A percentile compares a stretch with the other conserved stretches of the same genome.
Evolutionary conservation across 2,888 invertebrate genomes (phyloP).

Genomic region (Brassicogethes aeneus): DNA sequence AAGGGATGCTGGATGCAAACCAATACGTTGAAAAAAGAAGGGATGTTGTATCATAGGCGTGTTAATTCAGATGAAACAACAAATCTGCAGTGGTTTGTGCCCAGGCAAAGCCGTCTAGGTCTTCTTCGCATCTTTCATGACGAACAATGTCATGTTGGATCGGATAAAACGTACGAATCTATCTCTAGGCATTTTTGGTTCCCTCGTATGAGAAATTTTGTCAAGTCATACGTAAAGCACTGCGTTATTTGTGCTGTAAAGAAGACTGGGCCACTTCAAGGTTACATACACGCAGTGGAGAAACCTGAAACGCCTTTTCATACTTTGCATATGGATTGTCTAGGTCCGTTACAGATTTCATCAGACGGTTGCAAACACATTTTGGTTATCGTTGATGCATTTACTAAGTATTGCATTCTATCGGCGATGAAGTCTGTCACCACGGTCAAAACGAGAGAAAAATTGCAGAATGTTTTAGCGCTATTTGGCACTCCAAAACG

Average conservation of each 20-base stretch:
- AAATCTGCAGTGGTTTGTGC: conserved; percentile 16
- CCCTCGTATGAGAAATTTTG: conserved; percentile 19
- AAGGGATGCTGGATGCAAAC: conserved; percentile 18
- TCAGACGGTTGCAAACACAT: conserved; percentile 12
- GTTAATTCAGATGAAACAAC: conserved; percentile 12
- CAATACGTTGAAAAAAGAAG: conserved; percentile 18
- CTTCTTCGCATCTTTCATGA: conserved; percentile 22
- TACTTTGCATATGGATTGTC: conserved; percentile 13
- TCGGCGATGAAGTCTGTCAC: conserved; percentile 13
- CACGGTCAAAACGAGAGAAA: conserved; percentile 11
- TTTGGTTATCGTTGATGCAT: conserved; percentile 12
- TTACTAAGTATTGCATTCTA: conserved; percentile 14
- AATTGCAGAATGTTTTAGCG: conserved; percentile 10
- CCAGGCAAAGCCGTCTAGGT: conserved; percentile 16
- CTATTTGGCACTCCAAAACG: conserved; percentile 16
- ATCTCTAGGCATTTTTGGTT: conserved; percentile 23
- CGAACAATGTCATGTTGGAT: conserved; percentile 19
- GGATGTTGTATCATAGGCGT: conserved; percentile 14
- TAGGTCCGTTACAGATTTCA: conserved; percentile 10
- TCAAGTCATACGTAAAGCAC: conserved; percentile 21
- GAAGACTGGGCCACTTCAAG: conserved; percentile 14
- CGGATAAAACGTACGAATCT: conserved; percentile 18
- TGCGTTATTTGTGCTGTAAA: conserved; percentile 22
- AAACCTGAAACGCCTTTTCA: too few species aligned
- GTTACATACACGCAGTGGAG: conserved; percentile 6